Conservation (phyloP, 2,797 vertebrate species). For the Glyptemys insculpta region DNA sequence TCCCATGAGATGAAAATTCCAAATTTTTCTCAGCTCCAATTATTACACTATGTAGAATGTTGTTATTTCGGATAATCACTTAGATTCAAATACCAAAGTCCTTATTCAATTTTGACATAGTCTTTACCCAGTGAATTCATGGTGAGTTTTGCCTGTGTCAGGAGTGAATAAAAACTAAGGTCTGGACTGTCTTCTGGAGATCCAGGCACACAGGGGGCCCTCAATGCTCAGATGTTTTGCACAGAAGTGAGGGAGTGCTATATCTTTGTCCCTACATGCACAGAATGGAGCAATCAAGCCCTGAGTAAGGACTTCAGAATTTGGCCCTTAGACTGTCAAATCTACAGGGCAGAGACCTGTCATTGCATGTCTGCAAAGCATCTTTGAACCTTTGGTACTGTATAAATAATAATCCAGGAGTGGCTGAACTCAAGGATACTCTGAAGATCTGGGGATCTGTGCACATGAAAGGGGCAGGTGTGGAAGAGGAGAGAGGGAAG, state of each 20-base stretch:
- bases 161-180: not conserved
- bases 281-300: not conserved
- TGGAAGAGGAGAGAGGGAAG: not conserved
- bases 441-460: not conserved
- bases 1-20: not conserved
- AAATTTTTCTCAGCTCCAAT: not conserved
- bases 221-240: not conserved
- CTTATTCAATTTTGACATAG: not conserved
- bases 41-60: not conserved
- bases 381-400: not conserved
- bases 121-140: not conserved
- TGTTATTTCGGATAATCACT: not conserved
- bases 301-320: not conserved
- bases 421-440: not conserved
- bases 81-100: not conserved
- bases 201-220: fast-evolving
- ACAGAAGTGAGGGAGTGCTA: not conserved
- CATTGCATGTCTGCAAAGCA: not conserved
- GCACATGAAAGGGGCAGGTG: not conserved
- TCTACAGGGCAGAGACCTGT: not conserved
- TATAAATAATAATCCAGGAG: not conserved
- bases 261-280: fast-evolving
- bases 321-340: not conserved
- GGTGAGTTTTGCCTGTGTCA: not conserved
- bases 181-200: not conserved